A percentile compares a stretch with the other conserved stretches of the same genome.
These are phyloP conservation scores for Zaprionus vittiger DNA, from an alignment of 1,140 invertebrate species.

Conservation along the genomic window DNA sequence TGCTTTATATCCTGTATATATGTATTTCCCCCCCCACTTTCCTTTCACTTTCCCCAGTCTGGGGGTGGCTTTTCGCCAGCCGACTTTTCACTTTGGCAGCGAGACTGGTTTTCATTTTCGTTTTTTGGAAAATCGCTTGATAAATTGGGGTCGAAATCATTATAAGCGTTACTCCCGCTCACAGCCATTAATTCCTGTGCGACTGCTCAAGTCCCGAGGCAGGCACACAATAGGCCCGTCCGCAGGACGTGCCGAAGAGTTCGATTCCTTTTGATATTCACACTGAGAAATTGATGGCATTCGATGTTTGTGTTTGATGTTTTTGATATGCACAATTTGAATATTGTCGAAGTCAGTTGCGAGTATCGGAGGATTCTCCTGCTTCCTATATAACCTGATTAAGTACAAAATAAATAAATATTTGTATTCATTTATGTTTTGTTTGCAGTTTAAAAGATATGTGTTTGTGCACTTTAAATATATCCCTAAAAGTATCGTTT, in stretches of 20 bases:
- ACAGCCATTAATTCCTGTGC: slow-evolving; percentile 70
- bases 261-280: slow-evolving; percentile 2
- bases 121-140: slow-evolving; percentile 66
- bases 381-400: neutral
- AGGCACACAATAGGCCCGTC: slow-evolving; percentile 10
- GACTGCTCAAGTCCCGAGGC: neutral
- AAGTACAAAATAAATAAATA: neutral
- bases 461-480: no score
- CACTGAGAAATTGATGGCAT: slow-evolving; percentile 20
- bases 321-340: slow-evolving; percentile 21
- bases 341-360: slow-evolving; percentile 5
- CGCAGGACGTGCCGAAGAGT: neutral
- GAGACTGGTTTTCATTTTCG: slow-evolving; percentile 11
- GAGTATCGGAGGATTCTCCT: neutral
- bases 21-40: slow-evolving; percentile 47
- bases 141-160: slow-evolving; percentile 82
- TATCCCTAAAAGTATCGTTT: no score
- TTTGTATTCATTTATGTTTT: no score
- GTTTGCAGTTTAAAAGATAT: no score
- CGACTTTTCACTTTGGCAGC: slow-evolving; percentile 62
- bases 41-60: slow-evolving; percentile 48
- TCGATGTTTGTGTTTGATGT: slow-evolving; percentile 23
- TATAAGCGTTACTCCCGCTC: slow-evolving; percentile 75
- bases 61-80: slow-evolving; percentile 22
- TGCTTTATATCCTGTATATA: slow-evolving; percentile 61